Conservation (phyloP, 2,888 invertebrate species). For the Catocala nupta region DNA sequence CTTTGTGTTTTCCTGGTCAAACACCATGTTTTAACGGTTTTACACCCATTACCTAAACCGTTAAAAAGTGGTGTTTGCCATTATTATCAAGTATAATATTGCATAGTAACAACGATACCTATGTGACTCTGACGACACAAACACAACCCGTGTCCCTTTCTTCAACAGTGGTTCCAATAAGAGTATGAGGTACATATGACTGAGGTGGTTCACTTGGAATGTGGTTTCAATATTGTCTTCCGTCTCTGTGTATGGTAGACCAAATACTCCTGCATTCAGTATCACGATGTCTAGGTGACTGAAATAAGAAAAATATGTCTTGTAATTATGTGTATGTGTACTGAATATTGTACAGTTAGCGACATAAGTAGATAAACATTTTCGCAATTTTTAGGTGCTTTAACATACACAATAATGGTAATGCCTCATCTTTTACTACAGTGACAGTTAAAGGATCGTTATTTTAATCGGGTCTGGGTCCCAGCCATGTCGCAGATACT, state of each 20-base stretch:
- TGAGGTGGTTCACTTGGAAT: conserved; percentile 96
- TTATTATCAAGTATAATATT: too few relatives aligned
- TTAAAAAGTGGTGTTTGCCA: too few relatives aligned
- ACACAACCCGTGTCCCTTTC: conserved; percentile 91
- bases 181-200: conserved; percentile 93
- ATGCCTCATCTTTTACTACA: too few relatives aligned
- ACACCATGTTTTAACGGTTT: too few relatives aligned
- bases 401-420: too few relatives aligned
- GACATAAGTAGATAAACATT: too few relatives aligned
- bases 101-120: conserved; percentile 80
- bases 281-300: conserved; percentile 92
- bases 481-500: too few relatives aligned
- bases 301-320: conserved; percentile 51
- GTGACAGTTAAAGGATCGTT: too few relatives aligned
- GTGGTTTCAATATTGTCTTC: conserved; percentile 92
- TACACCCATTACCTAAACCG: too few relatives aligned
- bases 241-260: conserved; percentile 90
- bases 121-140: conserved; percentile 96
- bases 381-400: too few relatives aligned
- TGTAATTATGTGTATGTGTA: neutral
- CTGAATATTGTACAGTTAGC: neutral
- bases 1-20: too few relatives aligned
- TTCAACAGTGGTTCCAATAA: conserved; percentile 91
- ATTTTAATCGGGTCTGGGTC: too few relatives aligned
- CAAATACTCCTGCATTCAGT: conserved; percentile 94